Evolutionary conservation across 92 coral and sea anemone genomes (phyloP), one percentile per base, ranked within the genome.

Genomic region (Zoanthus sansibaricus): DNA sequence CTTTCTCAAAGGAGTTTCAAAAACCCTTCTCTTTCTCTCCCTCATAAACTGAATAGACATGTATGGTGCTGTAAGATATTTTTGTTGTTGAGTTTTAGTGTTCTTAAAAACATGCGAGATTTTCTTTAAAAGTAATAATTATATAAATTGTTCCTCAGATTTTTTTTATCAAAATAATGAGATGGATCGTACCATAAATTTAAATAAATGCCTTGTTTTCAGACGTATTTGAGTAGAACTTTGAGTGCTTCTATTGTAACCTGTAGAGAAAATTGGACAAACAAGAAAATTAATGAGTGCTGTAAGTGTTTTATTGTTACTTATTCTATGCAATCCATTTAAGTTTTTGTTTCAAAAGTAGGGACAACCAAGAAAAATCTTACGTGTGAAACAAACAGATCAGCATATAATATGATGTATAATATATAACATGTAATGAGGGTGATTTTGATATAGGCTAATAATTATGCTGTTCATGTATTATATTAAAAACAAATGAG

Each of bases 51-150:
- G 75, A 46, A 67, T 77, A 87, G 64, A 56, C 64, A 56, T 16
- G 77, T 49, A 69, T 87, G 89, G 70, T 87, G 75, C 89, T 85
- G 74, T 46, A 87, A 25, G 8, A 77, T 67, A 48, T 66, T 58
- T 10, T 87, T 77, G 25, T 47, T 69, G 12, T 47, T 77, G 17
- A 77, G 59, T 16, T 54, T 48, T 42, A 77, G 13, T 18, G 77
- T 61, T 67, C 89, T 58, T 62, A 85, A 25, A 76, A 87, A 3
- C 89, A 71, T 18, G 47, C 21, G 58, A 77, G 83, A 6, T 87
- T 67, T 33, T 62, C 61, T 18, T 87, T 87, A 61, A 33, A 48
- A 3, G 85, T 85, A 78, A 18, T 61, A 17, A 18, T 61, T 4
- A 61, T 67, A 61, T 61, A 61, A 61, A 71, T 76, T 86, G 20